Conservation (phyloP, 2,113 vertebrate species). For the Mirza zaza region DNA sequence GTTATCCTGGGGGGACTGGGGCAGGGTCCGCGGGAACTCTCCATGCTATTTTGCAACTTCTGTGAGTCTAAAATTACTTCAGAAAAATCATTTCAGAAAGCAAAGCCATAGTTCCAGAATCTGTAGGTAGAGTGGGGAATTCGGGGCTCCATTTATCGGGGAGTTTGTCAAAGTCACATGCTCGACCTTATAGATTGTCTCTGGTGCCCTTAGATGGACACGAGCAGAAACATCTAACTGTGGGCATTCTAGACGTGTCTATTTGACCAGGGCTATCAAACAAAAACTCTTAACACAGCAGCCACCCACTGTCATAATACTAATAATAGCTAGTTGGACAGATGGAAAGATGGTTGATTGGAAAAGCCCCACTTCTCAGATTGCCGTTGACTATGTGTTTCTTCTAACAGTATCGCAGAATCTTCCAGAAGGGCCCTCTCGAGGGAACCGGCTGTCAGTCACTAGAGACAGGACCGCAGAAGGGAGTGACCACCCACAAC, state of each 20-base stretch:
- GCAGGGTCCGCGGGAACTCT: background rate
- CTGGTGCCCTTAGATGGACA: background rate
- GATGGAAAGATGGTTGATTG: background rate
- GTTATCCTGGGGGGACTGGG: background rate
- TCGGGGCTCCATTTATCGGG: background rate
- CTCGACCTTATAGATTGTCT: background rate
- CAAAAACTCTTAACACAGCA: background rate
- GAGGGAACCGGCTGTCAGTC: background rate
- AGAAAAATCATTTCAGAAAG: background rate
- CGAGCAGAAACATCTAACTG: background rate
- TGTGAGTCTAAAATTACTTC: background rate
- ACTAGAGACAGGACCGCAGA: background rate
- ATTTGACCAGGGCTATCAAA: background rate
- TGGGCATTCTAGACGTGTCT: background rate
- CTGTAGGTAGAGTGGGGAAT: rapidly evolving
- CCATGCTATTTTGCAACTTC: background rate
- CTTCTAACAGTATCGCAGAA: background rate
- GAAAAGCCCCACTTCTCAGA: background rate
- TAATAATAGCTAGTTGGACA: background rate
- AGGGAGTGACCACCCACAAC: background rate
- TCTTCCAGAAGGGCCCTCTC: background rate
- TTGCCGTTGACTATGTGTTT: background rate
- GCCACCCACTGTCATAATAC: background rate
- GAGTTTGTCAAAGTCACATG: background rate
- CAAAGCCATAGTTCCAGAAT: background rate